Percentiles rank a stretch among this genome's conserved stretches.
Conservation (phyloP, 2,888 invertebrate genomes). For the Aproaerema taeniolella region DNA sequence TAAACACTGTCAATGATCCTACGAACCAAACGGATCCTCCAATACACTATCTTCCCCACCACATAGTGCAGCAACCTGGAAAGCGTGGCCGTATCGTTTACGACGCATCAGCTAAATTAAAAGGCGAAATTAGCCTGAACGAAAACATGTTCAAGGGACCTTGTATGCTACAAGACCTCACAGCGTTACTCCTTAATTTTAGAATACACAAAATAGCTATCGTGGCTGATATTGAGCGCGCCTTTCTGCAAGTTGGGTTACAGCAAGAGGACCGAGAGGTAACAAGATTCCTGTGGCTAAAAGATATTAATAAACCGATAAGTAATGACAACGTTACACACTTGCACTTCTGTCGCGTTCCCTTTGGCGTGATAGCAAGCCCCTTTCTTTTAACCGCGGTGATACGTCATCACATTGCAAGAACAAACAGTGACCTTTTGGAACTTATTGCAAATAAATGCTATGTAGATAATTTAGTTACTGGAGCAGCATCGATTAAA, state of each 20-base stretch:
- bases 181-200: slow-evolving; percentile 14
- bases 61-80: slow-evolving; percentile 2
- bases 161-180: slow-evolving; percentile 16
- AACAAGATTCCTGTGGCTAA: slow-evolving; percentile 18
- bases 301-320: slow-evolving; percentile 1
- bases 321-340: slow-evolving; percentile 1
- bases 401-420: slow-evolving; percentile 15
- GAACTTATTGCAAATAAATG: background rate
- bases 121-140: slow-evolving; percentile 14
- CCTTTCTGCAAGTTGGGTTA: too few species aligned
- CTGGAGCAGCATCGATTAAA: background rate
- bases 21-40: too few species aligned
- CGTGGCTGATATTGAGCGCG: too few species aligned
- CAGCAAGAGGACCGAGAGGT: too few species aligned
- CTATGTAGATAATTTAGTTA: slow-evolving; percentile 8
- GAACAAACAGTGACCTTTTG: slow-evolving; percentile 13
- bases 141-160: slow-evolving; percentile 16
- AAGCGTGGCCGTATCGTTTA: slow-evolving; percentile 19
- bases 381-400: slow-evolving; percentile 21
- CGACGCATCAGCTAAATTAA: slow-evolving; percentile 18
- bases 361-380: slow-evolving; percentile 19
- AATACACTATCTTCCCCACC: slow-evolving; percentile 15
- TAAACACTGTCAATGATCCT: background rate
- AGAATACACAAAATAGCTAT: slow-evolving; percentile 12
- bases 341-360: slow-evolving; percentile 15